Conservation (phyloP, 1,140 invertebrate species). For the Apocrypta bakeri region DNA sequence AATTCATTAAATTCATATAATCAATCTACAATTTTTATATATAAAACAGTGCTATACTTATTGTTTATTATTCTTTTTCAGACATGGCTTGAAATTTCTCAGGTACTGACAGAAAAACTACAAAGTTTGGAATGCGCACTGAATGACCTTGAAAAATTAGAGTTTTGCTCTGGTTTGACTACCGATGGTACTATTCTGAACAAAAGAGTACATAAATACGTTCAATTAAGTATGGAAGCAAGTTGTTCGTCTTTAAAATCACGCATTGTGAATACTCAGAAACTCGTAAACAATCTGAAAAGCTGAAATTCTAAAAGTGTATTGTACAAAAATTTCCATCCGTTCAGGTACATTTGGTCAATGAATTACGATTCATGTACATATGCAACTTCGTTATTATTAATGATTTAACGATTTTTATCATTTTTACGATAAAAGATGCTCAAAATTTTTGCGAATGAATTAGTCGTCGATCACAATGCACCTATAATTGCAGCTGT, state of each 20-base stretch:
- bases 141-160: slow-evolving; percentile 64
- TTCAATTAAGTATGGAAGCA: slow-evolving; percentile 66
- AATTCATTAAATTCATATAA: slow-evolving; percentile 16
- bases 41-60: slow-evolving; percentile 30
- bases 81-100: slow-evolving; percentile 66
- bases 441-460: slow-evolving; percentile 38
- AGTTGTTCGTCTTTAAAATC: slow-evolving; percentile 67
- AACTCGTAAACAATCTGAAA: slow-evolving; percentile 68
- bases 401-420: slow-evolving; percentile 40
- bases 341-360: slow-evolving; percentile 59
- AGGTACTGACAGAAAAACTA: slow-evolving; percentile 62
- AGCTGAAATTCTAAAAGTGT: slow-evolving; percentile 66
- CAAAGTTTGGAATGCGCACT: slow-evolving; percentile 63
- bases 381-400: slow-evolving; percentile 57
- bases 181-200: slow-evolving; percentile 55
- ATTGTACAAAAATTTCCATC: slow-evolving; percentile 65
- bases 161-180: slow-evolving; percentile 61
- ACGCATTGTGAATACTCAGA: slow-evolving; percentile 64
- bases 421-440: slow-evolving; percentile 31
- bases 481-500: slow-evolving; percentile 36
- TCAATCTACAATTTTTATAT: background rate
- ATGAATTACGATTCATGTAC: slow-evolving; percentile 56
- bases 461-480: slow-evolving; percentile 26
- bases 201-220: slow-evolving; percentile 56
- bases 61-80: slow-evolving; percentile 54